Conservation (phyloP, 2,113 vertebrate species). For the Silurus meridionalis region DNA sequence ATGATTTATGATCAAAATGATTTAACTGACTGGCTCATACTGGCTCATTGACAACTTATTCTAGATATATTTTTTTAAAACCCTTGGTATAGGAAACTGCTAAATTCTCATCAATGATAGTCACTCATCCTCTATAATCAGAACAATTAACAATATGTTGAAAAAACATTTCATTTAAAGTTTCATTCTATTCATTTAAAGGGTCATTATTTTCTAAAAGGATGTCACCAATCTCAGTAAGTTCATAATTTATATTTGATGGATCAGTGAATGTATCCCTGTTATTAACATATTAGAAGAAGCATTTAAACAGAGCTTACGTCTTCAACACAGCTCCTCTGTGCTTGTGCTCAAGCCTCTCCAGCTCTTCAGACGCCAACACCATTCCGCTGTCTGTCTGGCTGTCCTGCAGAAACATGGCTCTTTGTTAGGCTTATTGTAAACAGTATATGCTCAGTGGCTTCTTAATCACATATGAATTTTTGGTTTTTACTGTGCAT, state of each 20-base stretch:
- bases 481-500: not conserved
- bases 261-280: not conserved
- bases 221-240: not conserved
- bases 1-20: not conserved
- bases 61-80: too few relatives aligned
- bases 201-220: not conserved
- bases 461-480: not conserved
- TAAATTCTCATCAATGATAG: too few relatives aligned
- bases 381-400: conserved; percentile 99
- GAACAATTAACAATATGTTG: not conserved
- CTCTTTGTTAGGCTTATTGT: conserved; percentile 1
- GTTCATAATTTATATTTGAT: not conserved
- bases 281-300: not conserved
- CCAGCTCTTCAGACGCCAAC: conserved; percentile 94
- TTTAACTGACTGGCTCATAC: not conserved
- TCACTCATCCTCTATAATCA: not conserved
- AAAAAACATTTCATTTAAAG: too few relatives aligned
- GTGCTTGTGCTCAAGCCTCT: conserved; percentile 87
- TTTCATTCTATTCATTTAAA: not conserved
- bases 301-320: conserved; percentile 55
- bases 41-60: too few relatives aligned
- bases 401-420: conserved; percentile 61
- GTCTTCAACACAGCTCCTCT: conserved; percentile 73
- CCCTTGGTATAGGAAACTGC: too few relatives aligned
- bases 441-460: not conserved